Evolutionary conservation across 2,797 vertebrate genomes (phyloP).

Genomic region (Sebastes baramenuke): DNA sequence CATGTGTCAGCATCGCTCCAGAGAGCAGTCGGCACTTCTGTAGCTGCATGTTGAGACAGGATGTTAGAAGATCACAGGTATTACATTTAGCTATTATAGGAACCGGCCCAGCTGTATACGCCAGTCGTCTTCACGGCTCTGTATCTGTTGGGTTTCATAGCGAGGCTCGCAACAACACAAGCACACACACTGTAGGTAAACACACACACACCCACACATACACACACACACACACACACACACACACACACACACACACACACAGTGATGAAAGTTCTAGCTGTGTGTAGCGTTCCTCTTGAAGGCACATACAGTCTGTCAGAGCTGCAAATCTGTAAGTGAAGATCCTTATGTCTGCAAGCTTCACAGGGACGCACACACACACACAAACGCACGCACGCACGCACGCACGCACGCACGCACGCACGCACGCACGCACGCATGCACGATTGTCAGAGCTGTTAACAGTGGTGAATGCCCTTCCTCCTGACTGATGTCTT

Average conservation of each 20-base stretch:
- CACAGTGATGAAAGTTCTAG: slow-evolving; percentile 18
- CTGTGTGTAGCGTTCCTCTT: slow-evolving; percentile 34
- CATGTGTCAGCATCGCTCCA: slow-evolving; percentile 34
- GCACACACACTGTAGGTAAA: slow-evolving; percentile 8
- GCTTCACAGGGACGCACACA: slow-evolving; percentile 4
- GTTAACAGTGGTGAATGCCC: slow-evolving; percentile 27
- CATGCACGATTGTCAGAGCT: slow-evolving; percentile 18
- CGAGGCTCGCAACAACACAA: neutral
- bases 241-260: slow-evolving; percentile 5
- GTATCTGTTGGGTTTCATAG: slow-evolving; percentile 17
- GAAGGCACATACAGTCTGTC: slow-evolving; percentile 43
- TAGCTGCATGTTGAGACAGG: slow-evolving; percentile 37
- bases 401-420: neutral
- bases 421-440: neutral
- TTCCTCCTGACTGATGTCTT: slow-evolving; percentile 45
- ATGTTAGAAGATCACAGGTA: slow-evolving; percentile 48
- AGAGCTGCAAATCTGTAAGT: slow-evolving; percentile 35
- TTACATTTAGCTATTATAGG: slow-evolving; percentile 52
- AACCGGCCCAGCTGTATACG: slow-evolving; percentile 5
- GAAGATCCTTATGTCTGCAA: slow-evolving; percentile 43
- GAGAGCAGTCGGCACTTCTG: slow-evolving; percentile 43
- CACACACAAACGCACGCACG: neutral
- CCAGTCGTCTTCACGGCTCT: slow-evolving; percentile 25
- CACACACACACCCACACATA: slow-evolving; percentile 6
- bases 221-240: slow-evolving; percentile 14